Percentiles rank a stretch among this genome's conserved stretches.
Evolutionary conservation across 2,888 invertebrate genomes (phyloP).

Genomic region (Oscheius onirici): DNA sequence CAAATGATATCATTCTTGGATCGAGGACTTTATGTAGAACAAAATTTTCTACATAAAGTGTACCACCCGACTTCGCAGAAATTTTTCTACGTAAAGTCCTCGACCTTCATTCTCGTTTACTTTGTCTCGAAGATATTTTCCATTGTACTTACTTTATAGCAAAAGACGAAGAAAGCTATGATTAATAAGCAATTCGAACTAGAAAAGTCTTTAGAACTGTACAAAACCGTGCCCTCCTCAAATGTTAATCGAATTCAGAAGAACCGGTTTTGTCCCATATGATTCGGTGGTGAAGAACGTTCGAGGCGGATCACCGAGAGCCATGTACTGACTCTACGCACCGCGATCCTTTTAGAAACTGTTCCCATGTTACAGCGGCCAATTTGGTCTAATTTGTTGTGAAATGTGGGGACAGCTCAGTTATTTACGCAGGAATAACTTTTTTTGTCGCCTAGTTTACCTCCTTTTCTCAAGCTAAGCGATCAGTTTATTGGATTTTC

Average conservation of each 20-base stretch:
- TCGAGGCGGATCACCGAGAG: constrained; percentile 21
- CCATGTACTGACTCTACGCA: not conserved
- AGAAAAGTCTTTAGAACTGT: not conserved
- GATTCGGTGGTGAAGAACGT: constrained; percentile 6
- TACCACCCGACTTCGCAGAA: not conserved
- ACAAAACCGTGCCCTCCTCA: not conserved
- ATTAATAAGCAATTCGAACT: not conserved
- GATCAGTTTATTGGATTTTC: no score
- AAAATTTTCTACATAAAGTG: not conserved
- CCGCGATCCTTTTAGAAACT: not conserved
- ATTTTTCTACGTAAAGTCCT: not conserved
- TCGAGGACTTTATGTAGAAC: not conserved
- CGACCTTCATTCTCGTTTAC: not conserved
- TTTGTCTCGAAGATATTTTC: not conserved
- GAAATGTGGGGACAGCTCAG: not conserved
- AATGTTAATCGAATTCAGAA: constrained; percentile 20
- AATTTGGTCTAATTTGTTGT: not conserved
- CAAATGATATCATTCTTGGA: not conserved
- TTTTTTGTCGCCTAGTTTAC: not conserved
- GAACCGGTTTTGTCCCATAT: constrained; percentile 24
- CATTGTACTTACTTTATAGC: not conserved
- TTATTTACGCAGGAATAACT: no score
- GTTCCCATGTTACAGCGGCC: not conserved
- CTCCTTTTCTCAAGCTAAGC: not conserved
- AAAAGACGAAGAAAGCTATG: not conserved